Evolutionary conservation across 2,888 invertebrate species (phyloP).

Genomic region (Cordilura impudica): DNA sequence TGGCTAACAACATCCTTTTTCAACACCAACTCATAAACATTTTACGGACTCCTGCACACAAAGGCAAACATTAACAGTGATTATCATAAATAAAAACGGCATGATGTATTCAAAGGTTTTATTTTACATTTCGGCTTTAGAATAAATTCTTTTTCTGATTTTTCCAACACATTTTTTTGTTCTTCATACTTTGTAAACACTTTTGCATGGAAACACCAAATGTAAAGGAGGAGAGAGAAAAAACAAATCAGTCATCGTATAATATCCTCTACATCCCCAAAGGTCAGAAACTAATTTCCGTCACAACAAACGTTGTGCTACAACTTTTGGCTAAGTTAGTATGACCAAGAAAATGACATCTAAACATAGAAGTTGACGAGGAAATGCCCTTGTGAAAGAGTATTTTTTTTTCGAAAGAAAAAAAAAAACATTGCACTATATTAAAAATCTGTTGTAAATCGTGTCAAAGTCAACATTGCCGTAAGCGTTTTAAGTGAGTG

Average conservation of each 20-base stretch:
- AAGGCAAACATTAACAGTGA: not conserved
- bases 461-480: constrained; percentile 54
- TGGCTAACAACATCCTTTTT: not conserved
- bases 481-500: constrained; percentile 31
- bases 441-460: constrained; percentile 53
- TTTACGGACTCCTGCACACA: not conserved
- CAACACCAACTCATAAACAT: not conserved
- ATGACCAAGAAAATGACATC: not conserved
- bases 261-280: constrained; percentile 61
- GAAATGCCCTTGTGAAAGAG: constrained; percentile 3
- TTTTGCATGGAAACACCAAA: not conserved
- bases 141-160: not conserved
- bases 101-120: not conserved
- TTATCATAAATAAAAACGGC: not conserved
- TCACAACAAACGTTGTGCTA: constrained; percentile 51
- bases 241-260: constrained; percentile 52
- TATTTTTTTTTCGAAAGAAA: constrained; percentile 14
- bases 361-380: constrained; percentile 6
- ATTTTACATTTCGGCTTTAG: not conserved
- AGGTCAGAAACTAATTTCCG: constrained; percentile 62
- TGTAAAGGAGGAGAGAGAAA: constrained; percentile 1
- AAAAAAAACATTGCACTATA: constrained; percentile 27
- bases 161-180: not conserved
- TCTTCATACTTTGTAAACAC: not conserved
- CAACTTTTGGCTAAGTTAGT: constrained; percentile 25